phyloP scores from a whole-genome alignment of 2,888 invertebrate species.

The Acrobasis suavella region DNA sequence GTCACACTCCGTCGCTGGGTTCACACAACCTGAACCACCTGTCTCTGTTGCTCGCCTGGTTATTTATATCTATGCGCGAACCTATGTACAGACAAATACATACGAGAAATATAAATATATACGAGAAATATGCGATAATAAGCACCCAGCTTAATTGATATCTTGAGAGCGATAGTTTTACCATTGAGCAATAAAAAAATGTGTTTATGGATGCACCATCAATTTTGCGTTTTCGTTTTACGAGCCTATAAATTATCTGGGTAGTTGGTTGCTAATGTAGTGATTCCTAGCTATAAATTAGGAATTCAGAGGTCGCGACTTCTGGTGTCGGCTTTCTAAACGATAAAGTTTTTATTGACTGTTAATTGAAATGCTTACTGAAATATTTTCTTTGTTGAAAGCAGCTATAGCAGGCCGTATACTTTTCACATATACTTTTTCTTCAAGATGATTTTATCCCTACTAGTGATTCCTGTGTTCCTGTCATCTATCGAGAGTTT shows the following conservation, averaged over 20 bases:
- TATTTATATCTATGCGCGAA: conserved; percentile 78
- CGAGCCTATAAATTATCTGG: conserved; percentile 20
- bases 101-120: too few relatives aligned
- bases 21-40: conserved; percentile 79
- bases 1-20: conserved; percentile 77
- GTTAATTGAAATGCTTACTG: too few relatives aligned
- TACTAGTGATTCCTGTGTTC: too few relatives aligned
- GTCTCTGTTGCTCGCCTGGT: conserved; percentile 78
- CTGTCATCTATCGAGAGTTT: too few relatives aligned
- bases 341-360: not conserved
- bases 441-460: too few relatives aligned
- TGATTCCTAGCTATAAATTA: conserved; percentile 12
- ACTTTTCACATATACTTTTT: too few relatives aligned
- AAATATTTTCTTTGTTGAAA: too few relatives aligned
- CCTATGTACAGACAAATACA: conserved; percentile 60
- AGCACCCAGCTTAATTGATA: conserved; percentile 45
- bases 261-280: conserved; percentile 6
- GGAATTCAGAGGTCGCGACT: not conserved
- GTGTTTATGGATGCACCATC: conserved; percentile 18
- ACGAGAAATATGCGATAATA: conserved; percentile 45
- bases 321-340: conserved; percentile 1
- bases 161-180: conserved; percentile 31
- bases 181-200: conserved; percentile 32
- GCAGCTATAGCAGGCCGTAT: too few relatives aligned
- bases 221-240: conserved; percentile 20